Evolutionary conservation across 2,888 invertebrate genomes (phyloP).

Genomic region (Leucophenga maculata): DNA sequence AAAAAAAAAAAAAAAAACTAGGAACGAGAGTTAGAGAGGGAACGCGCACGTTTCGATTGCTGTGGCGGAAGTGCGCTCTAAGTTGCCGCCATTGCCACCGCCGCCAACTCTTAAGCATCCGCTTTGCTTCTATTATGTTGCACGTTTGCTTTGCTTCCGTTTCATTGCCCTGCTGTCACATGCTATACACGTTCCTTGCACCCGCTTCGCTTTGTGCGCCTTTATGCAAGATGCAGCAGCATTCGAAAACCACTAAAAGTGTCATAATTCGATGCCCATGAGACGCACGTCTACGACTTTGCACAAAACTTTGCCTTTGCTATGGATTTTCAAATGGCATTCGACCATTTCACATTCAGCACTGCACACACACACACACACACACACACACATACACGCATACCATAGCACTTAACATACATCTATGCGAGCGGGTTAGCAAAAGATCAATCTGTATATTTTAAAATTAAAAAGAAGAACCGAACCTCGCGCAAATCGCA

Average conservation of each 20-base stretch:
- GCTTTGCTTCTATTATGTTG: too few species aligned
- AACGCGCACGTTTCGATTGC: too few species aligned
- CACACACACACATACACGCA: too few species aligned
- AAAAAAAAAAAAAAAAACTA: background rate
- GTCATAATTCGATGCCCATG: conserved; percentile 70
- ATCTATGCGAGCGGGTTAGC: background rate
- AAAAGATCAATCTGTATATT: background rate
- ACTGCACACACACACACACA: too few species aligned
- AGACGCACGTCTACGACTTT: conserved; percentile 60
- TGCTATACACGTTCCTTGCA: background rate
- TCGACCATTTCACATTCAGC: too few species aligned
- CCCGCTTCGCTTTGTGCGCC: too few species aligned
- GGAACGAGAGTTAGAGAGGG: too few species aligned
- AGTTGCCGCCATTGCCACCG: background rate
- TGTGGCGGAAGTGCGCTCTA: background rate
- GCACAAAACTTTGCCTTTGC: too few species aligned
- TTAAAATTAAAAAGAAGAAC: too few species aligned
- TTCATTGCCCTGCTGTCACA: conserved; percentile 10
- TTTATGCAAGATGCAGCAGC: background rate
- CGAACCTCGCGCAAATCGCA: too few species aligned
- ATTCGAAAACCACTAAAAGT: conserved; percentile 62
- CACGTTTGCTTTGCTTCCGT: background rate
- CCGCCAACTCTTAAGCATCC: background rate
- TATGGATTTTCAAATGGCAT: too few species aligned
- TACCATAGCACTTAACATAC: too few species aligned